Evolutionary conservation across 2,888 invertebrate genomes (phyloP).

Genomic region (Choristoneura rosaceana): DNA sequence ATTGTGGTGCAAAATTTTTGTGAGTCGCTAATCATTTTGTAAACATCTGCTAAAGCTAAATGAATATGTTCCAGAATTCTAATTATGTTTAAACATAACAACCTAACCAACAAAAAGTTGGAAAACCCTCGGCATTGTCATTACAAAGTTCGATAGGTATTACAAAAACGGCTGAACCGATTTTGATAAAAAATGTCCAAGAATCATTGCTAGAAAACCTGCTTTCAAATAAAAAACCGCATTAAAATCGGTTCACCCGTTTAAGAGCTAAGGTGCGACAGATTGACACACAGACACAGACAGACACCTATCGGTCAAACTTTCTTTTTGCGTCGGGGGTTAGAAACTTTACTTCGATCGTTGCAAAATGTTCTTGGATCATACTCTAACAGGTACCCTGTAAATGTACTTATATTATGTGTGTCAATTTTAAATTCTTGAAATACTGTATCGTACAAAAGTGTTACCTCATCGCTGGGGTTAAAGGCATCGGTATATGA

Average conservation of each 20-base stretch:
- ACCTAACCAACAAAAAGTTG: too few relatives aligned
- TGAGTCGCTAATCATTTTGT: background rate
- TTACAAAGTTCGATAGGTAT: too few relatives aligned
- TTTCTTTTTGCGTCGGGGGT: too few relatives aligned
- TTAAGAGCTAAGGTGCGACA: too few relatives aligned
- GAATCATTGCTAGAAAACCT: too few relatives aligned
- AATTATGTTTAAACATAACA: background rate
- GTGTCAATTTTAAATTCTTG: background rate
- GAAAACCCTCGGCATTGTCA: too few relatives aligned
- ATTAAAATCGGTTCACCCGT: too few relatives aligned
- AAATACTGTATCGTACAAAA: conserved; percentile 8
- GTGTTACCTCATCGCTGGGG: conserved; percentile 25
- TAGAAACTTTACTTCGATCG: background rate
- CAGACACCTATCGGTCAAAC: too few relatives aligned
- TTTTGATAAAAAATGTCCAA: too few relatives aligned
- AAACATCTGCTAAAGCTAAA: background rate
- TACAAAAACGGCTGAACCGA: too few relatives aligned
- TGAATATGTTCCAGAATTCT: background rate
- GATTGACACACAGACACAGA: too few relatives aligned
- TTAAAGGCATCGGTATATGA: conserved; percentile 14
- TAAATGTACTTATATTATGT: background rate
- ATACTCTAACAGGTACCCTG: background rate
- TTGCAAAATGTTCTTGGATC: background rate
- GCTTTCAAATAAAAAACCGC: too few relatives aligned
- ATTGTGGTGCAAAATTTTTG: background rate